phyloP scores from a whole-genome alignment of 2,797 vertebrate genomes.

The Gymnothorax reevesii region DNA sequence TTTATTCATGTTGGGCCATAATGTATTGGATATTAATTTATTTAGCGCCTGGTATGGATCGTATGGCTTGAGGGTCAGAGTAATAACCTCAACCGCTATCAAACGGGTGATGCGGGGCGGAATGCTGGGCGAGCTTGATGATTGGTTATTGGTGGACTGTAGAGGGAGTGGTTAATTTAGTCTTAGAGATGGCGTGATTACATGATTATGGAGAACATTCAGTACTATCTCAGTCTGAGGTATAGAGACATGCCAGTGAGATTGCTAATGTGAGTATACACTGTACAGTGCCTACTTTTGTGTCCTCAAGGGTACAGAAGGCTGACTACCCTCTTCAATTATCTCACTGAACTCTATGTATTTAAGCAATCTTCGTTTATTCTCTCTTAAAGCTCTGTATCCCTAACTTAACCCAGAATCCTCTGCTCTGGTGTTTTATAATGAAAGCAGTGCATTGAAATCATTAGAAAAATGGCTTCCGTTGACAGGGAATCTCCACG shows the following conservation, averaged over 20 bases:
- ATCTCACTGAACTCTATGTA: not conserved
- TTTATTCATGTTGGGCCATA: not conserved
- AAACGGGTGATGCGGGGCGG: not conserved
- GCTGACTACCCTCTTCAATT: not conserved
- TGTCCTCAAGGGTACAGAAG: not conserved
- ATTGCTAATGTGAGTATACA: not conserved
- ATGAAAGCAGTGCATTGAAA: not conserved
- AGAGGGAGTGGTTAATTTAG: not conserved
- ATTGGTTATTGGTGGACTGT: too few species aligned
- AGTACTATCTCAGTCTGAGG: not conserved
- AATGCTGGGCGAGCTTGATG: not conserved
- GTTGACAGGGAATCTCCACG: not conserved
- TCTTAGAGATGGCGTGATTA: not conserved
- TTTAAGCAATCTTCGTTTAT: not conserved
- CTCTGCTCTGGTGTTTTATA: not conserved
- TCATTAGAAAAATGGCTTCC: not conserved
- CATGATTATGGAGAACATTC: too few species aligned
- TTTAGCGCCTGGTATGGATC: not conserved
- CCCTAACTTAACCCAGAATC: not conserved
- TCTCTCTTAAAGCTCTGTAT: not conserved
- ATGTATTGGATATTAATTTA: conserved; percentile 4
- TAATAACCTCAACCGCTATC: not conserved
- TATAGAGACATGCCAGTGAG: not conserved
- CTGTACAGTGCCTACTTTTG: not conserved
- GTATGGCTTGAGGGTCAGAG: not conserved